Percentiles rank a stretch among this genome's conserved stretches.
Evolutionary conservation across 2,113 vertebrate genomes (phyloP).

Genomic region (Pycnonotus jocosus): DNA sequence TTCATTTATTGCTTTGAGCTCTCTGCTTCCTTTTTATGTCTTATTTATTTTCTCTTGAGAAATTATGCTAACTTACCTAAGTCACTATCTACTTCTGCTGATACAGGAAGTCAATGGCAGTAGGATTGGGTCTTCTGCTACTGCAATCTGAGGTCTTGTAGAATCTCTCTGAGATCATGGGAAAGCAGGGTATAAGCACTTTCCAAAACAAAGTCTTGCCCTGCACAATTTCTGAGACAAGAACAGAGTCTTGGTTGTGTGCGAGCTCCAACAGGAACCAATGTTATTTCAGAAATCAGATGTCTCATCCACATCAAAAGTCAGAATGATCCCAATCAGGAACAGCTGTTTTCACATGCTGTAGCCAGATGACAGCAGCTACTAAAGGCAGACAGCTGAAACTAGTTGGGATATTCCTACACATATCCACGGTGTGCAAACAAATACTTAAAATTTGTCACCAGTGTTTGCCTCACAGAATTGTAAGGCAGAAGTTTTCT

Average conservation of each 20-base stretch:
- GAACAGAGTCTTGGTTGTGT: neutral
- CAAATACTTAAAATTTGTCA: neutral
- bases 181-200: neutral
- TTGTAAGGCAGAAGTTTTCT: neutral
- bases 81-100: neutral
- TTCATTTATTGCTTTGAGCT: neutral
- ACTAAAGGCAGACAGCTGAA: neutral
- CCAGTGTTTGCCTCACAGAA: neutral
- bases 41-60: neutral
- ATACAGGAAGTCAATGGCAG: neutral
- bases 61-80: neutral
- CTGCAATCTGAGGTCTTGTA: neutral
- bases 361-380: neutral
- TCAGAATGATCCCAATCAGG: neutral
- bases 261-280: accelerated
- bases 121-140: neutral
- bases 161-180: neutral
- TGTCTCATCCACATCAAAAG: neutral
- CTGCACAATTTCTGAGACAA: neutral
- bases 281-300: neutral
- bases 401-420: neutral
- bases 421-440: neutral
- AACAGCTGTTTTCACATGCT: neutral
- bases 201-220: neutral
- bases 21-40: neutral